Evolutionary conservation across 2,888 invertebrate genomes (phyloP), one percentile per base, ranked within the genome.

Genomic region (Cantharis rufa): DNA sequence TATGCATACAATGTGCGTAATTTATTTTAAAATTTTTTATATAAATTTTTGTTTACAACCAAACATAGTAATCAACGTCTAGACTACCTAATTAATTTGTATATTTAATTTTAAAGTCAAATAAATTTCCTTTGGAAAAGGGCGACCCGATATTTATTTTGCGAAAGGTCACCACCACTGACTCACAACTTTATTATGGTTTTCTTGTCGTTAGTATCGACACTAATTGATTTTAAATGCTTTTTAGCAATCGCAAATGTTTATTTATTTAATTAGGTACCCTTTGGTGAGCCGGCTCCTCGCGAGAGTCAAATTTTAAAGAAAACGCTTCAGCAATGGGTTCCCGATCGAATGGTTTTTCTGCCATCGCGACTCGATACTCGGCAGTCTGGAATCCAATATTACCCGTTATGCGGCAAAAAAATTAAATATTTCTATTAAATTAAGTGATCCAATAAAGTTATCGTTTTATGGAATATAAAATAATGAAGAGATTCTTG

Each of bases 41-140:
- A 48, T 48, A 48, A 48, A 48, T 48, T 48, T 48, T 48, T 48
- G 48, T 48, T 48, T 48, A 48, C 48, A 9, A n/a, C 48, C 48
- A 48, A 48, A 48, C 48, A 48, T 48, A 48, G 48, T n/a, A 48
- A 48, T 48, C 48, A 48, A 61, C 48, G 72, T 76, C 76, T 70
- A 76, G 76, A 76, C 72, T 76, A 76, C 72, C 73, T 76, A 76
- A 76, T 76, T 76, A 70, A 72, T 75, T 69, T 66, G 28, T 72
- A 76, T 62, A 75, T 72, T 70, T 75, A 75, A 71, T 75, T 18
- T 71, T 75, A 71, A 61, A 71, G 32, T 71, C 63, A 32, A 64
- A 74, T 70, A 64, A 75, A 70, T 68, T 75, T 70, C n/a, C 48
- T 72, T 72, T 72, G 72, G 70, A 62, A 76, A 69, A 70, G 72